Conservation (phyloP, 2,797 vertebrate species). For the Lutjanus argentimaculatus region DNA sequence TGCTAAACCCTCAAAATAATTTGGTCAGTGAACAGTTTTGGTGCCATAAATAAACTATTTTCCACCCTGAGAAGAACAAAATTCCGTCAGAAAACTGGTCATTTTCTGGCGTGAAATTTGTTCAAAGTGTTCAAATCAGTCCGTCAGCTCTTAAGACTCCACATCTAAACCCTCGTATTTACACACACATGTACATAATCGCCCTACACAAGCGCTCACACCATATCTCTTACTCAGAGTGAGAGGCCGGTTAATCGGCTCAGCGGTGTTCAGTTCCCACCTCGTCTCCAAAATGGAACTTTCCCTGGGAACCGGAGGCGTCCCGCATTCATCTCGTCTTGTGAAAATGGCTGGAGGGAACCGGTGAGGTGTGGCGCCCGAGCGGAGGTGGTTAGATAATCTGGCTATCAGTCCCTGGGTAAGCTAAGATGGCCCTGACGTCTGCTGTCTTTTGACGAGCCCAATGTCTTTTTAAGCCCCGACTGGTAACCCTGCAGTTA, state of each 20-base stretch:
- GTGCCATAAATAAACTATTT: not conserved
- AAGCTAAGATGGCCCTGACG: constrained; percentile 69
- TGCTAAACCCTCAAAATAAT: constrained; percentile 2
- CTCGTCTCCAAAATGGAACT: constrained; percentile 53
- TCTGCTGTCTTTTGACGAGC: constrained; percentile 62
- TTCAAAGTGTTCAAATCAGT: not conserved
- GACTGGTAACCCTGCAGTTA: constrained; percentile 56
- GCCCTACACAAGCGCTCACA: constrained; percentile 9
- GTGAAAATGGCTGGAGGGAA: constrained; percentile 64
- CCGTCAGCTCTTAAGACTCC: not conserved
- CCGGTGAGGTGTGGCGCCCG: constrained; percentile 66
- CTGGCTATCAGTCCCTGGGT: constrained; percentile 63
- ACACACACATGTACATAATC: constrained; percentile 20
- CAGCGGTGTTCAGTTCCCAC: constrained; percentile 66
- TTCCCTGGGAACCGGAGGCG: constrained; percentile 66
- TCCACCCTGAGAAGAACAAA: not conserved
- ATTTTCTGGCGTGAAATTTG: constrained; percentile 2
- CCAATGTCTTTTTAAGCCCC: constrained; percentile 59
- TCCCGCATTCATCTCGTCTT: constrained; percentile 40
- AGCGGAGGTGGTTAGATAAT: constrained; percentile 67
- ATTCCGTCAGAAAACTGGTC: not conserved
- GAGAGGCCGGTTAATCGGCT: constrained; percentile 54
- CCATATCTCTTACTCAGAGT: constrained; percentile 20
- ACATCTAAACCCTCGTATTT: not conserved
- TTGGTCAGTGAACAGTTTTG: constrained; percentile 1